Conservation (phyloP, 2,113 vertebrate genomes). For the Petroica traversi region DNA sequence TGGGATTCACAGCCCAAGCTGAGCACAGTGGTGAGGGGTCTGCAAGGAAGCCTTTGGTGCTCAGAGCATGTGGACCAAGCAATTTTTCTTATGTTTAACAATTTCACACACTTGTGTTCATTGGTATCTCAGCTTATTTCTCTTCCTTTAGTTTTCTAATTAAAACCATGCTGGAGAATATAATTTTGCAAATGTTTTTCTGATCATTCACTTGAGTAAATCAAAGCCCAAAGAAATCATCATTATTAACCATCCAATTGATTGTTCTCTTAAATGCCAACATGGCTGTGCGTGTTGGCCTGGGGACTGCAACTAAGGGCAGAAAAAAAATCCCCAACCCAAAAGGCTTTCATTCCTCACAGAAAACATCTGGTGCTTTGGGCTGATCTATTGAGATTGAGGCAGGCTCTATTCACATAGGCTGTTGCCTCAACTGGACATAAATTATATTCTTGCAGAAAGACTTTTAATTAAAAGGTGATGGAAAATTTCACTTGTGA, state of each 20-base stretch:
- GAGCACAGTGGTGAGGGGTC: not conserved
- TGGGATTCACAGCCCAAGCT: not conserved
- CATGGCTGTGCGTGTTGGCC: not conserved
- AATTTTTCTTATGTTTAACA: not conserved
- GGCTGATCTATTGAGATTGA: not conserved
- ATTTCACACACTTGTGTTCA: not conserved
- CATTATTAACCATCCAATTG: not conserved
- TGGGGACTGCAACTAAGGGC: not conserved
- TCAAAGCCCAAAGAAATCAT: not conserved
- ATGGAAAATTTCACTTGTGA: not conserved
- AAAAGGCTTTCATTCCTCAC: not conserved
- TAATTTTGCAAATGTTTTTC: not conserved
- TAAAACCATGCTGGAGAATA: not conserved
- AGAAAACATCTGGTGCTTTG: constrained; percentile 5
- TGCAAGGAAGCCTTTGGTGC: not conserved
- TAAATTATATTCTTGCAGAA: not conserved
- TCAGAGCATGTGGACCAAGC: not conserved
- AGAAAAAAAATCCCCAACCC: not conserved
- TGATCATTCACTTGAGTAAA: not conserved
- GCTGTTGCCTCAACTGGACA: not conserved
- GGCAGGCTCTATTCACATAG: not conserved
- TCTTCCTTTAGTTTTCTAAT: not conserved
- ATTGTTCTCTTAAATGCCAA: not conserved
- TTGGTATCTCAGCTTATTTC: not conserved
- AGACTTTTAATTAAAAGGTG: constrained; percentile 22